Evolutionary conservation across 2,113 vertebrate genomes (phyloP).

Genomic region (Bos indicus): DNA sequence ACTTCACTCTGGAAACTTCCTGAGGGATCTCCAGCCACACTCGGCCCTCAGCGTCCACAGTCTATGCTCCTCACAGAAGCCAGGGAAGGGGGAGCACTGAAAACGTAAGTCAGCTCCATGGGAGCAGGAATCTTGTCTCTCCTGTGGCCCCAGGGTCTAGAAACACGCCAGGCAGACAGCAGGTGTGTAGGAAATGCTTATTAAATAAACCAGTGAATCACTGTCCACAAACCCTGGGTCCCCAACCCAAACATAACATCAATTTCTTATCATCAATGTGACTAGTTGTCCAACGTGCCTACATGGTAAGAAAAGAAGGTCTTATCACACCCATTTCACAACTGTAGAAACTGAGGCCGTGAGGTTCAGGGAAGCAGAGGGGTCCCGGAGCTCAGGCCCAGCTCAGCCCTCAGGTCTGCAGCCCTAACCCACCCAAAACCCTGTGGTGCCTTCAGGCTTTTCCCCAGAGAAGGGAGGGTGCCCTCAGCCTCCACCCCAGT

Average conservation of each 20-base stretch:
- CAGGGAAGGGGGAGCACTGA: background rate
- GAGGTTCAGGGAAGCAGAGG: background rate
- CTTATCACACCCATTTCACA: background rate
- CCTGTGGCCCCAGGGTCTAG: background rate
- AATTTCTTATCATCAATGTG: background rate
- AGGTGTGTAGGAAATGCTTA: background rate
- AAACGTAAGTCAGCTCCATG: background rate
- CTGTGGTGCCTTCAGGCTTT: background rate
- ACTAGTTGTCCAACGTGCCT: accelerated
- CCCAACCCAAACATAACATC: background rate
- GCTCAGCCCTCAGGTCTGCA: background rate
- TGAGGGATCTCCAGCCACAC: background rate
- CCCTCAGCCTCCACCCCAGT: accelerated
- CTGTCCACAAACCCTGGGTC: background rate
- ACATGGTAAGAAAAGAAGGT: background rate
- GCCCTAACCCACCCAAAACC: no score
- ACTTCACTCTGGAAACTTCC: background rate
- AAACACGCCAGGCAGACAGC: accelerated
- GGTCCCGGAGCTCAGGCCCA: background rate
- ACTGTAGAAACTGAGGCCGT: background rate
- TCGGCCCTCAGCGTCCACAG: background rate
- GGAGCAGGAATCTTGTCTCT: background rate
- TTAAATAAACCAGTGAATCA: no score
- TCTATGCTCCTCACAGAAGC: background rate
- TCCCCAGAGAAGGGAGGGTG: background rate